Conservation (phyloP, 2,113 vertebrate genomes). For the Asarcornis scutulata region DNA sequence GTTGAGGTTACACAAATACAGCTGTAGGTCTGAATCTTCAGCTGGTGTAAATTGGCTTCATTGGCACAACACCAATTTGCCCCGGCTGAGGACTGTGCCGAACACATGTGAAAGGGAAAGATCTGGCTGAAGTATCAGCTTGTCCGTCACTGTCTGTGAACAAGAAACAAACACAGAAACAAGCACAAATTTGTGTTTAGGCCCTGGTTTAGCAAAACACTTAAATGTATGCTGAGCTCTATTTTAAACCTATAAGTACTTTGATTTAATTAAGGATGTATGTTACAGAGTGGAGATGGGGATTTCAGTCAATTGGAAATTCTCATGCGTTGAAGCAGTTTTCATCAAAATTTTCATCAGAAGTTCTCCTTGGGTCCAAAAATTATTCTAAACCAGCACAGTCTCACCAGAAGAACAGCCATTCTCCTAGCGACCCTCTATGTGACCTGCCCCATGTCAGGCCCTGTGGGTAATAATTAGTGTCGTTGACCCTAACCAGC, state of each 20-base stretch:
- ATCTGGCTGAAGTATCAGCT: background rate
- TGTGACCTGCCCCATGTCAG: background rate
- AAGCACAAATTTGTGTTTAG: background rate
- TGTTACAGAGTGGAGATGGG: background rate
- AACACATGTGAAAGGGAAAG: slow-evolving; percentile 6
- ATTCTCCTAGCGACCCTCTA: background rate
- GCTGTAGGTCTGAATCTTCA: slow-evolving; percentile 52
- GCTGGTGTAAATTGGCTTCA: slow-evolving; percentile 24
- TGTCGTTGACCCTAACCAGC: background rate
- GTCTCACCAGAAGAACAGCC: background rate
- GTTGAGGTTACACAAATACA: slow-evolving; percentile 46
- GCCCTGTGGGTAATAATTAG: background rate
- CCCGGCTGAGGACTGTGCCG: accelerated
- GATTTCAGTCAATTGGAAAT: background rate
- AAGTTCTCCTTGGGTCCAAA: background rate
- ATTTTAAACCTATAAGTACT: slow-evolving; percentile 8
- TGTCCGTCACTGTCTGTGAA: background rate
- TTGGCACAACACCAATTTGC: background rate
- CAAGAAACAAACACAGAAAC: slow-evolving; percentile 27
- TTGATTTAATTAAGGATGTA: slow-evolving; percentile 16
- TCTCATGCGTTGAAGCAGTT: background rate
- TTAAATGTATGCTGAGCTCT: background rate
- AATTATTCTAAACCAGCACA: background rate
- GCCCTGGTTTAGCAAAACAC: background rate
- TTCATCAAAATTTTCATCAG: background rate